Evolutionary conservation across 2,888 invertebrate genomes (phyloP), one percentile per base, ranked within the genome.

Genomic region (Acronicta alni): DNA sequence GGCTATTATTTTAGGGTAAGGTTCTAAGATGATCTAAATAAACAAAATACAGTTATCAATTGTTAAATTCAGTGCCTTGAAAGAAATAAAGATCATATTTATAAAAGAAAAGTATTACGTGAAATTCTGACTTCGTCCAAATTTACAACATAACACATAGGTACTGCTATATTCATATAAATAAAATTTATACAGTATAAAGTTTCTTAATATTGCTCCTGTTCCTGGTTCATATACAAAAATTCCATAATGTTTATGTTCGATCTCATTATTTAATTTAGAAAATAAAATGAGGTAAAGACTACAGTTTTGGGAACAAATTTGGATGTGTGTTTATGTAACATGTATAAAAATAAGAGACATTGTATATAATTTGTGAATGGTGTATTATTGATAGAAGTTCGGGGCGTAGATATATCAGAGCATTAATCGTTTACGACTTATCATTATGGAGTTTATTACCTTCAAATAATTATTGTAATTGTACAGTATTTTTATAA

Each of bases 221-320:
- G 83, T 81, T 84, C 84, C 84, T 84, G 79, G 79, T 83, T 85
- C 84, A 83, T 83, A 82, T 83, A 81, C 86, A 84, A 89, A n/a
- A 89, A 89, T 89, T 92, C 90, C 91, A 88, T 88, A 35, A 88
- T 85, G 89, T 91, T 89, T 91, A 90, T 87, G 90, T 92, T 91
- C 91, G 93, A 94, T 94, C 93, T 94, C 93, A 94, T 92, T 92
- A 93, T 93, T 93, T 94, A 92, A 93, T 92, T 91, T 92, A 93
- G 92, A 92, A 92, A 93, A 89, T 91, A 91, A 89, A 91, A 88
- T 88, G 93, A 93, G 93, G 89, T 92, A 92, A 93, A 93, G 93
- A 93, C 93, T 93, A 92, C 92, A 92, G 90, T 91, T 91, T 92
- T 89, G 93, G 93, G 93, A 93, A 90, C 92, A 93, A 93, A 93